Evolutionary conservation across 2,113 vertebrate genomes (phyloP), one percentile per base, ranked within the genome.

Genomic region (Helogale parvula): DNA sequence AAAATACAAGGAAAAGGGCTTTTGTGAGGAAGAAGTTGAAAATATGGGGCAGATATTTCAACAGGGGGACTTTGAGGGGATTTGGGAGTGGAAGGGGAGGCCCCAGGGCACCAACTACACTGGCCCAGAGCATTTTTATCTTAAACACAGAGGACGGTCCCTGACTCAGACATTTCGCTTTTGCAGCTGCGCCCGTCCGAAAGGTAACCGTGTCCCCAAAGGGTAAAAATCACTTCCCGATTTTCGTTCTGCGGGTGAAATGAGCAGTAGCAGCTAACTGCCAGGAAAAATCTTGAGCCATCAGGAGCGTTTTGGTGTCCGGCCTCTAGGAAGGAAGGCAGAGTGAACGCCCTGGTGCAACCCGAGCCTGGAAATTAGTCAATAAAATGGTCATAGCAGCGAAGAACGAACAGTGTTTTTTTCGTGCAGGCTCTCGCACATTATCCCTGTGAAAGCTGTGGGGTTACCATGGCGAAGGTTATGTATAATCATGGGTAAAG

Each of bases 301-400:
- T 77, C 41, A 54, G 38, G 23, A 91, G 90, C 66, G 2, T 95
- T 96, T 93, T 95, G 60, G 63, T 94, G 86, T 98, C 68, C 72
- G 15, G 72, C 13, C 76, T 97, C 69, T 80, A 60, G 35, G 27
- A 93, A 72, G 47, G 88, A 92, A 95, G 41, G 69, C 0, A 76
- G 21, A 69, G 45, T 47, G 60, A 63, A 95, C 71, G 50, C 66
- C 79, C 96, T 97, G 90, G 93, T 6, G 14, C 90, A 52, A 9
- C 83, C 69, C 90, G 86, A 96, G 82, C 85, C 94, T 97, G 96
- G 89, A 98, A 98, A 95, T 96, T 89, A 65, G 29, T 98, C 98
- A 98, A 97, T 98, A 98, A 98, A 98, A 98, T 96, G 65, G 33
- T 98, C 96, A 98, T 95, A 96, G 96, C 96, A 97, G 92, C 52